Evolutionary conservation across 2,113 vertebrate genomes (phyloP).

Genomic region (Rhea pennata): DNA sequence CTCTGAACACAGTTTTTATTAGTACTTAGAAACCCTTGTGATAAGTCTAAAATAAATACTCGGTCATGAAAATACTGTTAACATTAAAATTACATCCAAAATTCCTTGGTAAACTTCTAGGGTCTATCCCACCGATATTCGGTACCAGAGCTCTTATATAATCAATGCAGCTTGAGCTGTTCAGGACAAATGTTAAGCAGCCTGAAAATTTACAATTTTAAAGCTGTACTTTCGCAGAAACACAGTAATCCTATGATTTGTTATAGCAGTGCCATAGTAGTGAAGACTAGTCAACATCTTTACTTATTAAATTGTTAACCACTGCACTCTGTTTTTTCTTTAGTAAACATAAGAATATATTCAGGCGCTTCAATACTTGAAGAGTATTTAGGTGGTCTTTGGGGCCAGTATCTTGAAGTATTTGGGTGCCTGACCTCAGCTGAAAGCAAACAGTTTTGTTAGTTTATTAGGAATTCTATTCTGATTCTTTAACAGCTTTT

Average conservation of each 20-base stretch:
- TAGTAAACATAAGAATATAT: background rate
- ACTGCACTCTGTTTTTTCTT: background rate
- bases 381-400: background rate
- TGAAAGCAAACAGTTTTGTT: conserved; percentile 1
- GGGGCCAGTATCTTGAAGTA: background rate
- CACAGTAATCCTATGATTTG: background rate
- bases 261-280: background rate
- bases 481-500: conserved; percentile 22
- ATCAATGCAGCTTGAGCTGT: conserved; percentile 46
- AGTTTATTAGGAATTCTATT: background rate
- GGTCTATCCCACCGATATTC: background rate
- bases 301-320: background rate
- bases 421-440: background rate
- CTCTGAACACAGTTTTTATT: background rate
- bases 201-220: conserved; percentile 36
- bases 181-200: conserved; percentile 8
- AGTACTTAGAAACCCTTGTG: background rate
- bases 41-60: background rate
- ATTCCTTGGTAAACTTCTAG: background rate
- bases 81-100: conserved; percentile 15
- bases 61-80: conserved; percentile 14
- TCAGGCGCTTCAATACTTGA: background rate
- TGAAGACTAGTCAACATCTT: background rate
- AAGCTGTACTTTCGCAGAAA: conserved; percentile 29
- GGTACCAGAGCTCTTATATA: background rate